Evolutionary conservation across 92 coral and sea anemone species (phyloP).

Genomic region (Palythoa caribaeorum): DNA sequence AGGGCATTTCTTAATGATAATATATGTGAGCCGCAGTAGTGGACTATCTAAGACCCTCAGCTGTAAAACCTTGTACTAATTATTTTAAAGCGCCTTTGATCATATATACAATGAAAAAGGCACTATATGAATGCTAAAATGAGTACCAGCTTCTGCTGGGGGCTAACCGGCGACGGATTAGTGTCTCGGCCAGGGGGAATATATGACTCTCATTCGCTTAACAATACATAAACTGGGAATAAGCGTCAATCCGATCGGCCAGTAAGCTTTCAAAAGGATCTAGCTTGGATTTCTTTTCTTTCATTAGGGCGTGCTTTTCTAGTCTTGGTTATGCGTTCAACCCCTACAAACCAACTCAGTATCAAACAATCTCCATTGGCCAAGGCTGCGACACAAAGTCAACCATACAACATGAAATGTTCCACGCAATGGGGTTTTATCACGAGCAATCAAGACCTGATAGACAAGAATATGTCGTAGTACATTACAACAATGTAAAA

Average conservation of each 20-base stretch:
- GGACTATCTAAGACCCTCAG: too few relatives aligned
- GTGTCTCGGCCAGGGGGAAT: too few relatives aligned
- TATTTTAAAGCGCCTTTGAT: too few relatives aligned
- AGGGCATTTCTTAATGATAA: too few relatives aligned
- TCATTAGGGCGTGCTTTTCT: conserved; percentile 30
- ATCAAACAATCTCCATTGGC: conserved; percentile 24
- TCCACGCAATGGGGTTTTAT: conserved; percentile 35
- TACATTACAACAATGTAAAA: background rate
- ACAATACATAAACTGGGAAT: too few relatives aligned
- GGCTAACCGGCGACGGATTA: too few relatives aligned
- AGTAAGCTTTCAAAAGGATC: background rate
- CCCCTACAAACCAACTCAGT: conserved; percentile 1
- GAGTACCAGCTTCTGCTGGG: too few relatives aligned
- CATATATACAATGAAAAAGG: too few relatives aligned
- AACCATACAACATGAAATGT: conserved; percentile 32
- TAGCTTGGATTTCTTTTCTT: background rate
- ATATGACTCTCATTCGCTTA: too few relatives aligned
- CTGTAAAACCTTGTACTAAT: too few relatives aligned
- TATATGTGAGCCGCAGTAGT: too few relatives aligned
- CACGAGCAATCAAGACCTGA: conserved; percentile 44
- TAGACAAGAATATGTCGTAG: background rate
- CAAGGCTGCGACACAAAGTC: background rate
- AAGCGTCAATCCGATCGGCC: background rate
- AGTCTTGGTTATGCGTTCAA: conserved; percentile 10
- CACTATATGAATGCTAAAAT: too few relatives aligned